These are phyloP conservation scores for Naja naja DNA, from an alignment of 2,113 vertebrate species.

Conservation along the genomic window DNA sequence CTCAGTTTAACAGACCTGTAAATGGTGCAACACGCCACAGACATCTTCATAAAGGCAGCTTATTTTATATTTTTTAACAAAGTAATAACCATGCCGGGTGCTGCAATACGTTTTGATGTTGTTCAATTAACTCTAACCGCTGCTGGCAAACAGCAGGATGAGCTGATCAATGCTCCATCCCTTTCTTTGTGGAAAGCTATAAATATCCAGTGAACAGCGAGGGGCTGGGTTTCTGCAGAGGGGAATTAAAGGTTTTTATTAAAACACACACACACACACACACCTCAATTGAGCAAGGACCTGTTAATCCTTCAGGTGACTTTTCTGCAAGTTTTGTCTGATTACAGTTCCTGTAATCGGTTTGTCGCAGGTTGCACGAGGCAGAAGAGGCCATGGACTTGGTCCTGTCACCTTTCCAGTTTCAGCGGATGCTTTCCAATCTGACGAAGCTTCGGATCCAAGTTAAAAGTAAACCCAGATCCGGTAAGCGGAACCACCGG, in stretches of 20 bases:
- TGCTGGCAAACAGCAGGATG: neutral
- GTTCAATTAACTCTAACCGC: neutral
- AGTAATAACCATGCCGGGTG: neutral
- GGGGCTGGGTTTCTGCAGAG: neutral
- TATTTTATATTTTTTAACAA: neutral
- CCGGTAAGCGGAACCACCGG: slow-evolving; percentile 69
- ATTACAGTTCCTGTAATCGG: fast-evolving
- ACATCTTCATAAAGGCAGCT: neutral
- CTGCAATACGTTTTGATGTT: neutral
- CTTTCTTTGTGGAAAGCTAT: neutral
- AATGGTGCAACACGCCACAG: neutral
- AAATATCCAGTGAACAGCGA: neutral
- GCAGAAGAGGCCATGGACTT: slow-evolving; percentile 60
- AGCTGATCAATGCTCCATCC: neutral
- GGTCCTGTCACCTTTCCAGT: slow-evolving; percentile 71
- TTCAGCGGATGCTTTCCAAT: slow-evolving; percentile 84
- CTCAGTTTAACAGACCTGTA: neutral
- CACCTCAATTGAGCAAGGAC: neutral
- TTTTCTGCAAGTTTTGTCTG: neutral
- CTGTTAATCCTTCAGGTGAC: too few relatives aligned
- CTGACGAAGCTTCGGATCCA: slow-evolving; percentile 74
- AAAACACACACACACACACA: too few relatives aligned
- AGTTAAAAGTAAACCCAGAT: slow-evolving; percentile 42
- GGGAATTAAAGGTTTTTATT: neutral
- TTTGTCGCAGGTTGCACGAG: slow-evolving; percentile 78